These are phyloP conservation scores for Myotis planiceps DNA, from an alignment of 2,797 vertebrate genomes.

Conservation along the genomic window DNA sequence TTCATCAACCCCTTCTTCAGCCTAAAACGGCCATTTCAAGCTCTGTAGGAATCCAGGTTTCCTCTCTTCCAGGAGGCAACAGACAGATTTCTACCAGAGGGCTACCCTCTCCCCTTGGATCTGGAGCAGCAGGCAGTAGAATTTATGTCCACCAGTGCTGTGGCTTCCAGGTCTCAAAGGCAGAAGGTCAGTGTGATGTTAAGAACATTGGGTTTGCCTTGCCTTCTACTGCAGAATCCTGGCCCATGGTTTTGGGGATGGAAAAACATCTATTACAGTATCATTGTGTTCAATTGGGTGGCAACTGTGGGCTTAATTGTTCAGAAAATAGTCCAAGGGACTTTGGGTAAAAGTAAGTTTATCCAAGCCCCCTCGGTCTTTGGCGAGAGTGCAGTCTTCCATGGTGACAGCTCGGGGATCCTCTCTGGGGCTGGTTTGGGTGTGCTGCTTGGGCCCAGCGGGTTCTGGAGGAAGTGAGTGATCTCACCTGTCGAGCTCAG, in stretches of 20 bases:
- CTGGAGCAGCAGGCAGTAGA: conserved; percentile 75
- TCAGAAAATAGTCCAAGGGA: neutral
- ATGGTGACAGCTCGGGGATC: neutral
- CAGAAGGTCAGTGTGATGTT: conserved; percentile 79
- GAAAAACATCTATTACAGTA: conserved; percentile 19
- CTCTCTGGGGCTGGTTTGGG: neutral
- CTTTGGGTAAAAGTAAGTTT: neutral
- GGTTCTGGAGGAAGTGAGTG: neutral
- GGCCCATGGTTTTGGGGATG: conserved; percentile 72
- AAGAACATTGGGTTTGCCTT: conserved; percentile 74
- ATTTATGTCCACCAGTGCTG: conserved; percentile 71
- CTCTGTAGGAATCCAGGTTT: conserved; percentile 83
- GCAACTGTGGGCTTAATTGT: neutral
- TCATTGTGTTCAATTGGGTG: conserved; percentile 56
- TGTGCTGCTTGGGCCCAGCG: neutral
- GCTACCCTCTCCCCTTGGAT: conserved; percentile 81
- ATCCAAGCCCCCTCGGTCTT: neutral
- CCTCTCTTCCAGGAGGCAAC: conserved; percentile 80
- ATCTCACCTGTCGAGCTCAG: neutral
- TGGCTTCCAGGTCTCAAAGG: conserved; percentile 77
- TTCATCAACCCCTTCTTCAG: conserved; percentile 54
- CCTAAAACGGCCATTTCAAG: conserved; percentile 67
- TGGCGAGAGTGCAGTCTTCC: neutral
- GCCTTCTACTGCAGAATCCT: conserved; percentile 68
- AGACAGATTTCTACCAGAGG: conserved; percentile 76